A percentile compares a stretch with the other conserved stretches of the same genome.
Evolutionary conservation across 2,888 invertebrate species (phyloP).

Genomic region (Crossocerus cetratus): DNA sequence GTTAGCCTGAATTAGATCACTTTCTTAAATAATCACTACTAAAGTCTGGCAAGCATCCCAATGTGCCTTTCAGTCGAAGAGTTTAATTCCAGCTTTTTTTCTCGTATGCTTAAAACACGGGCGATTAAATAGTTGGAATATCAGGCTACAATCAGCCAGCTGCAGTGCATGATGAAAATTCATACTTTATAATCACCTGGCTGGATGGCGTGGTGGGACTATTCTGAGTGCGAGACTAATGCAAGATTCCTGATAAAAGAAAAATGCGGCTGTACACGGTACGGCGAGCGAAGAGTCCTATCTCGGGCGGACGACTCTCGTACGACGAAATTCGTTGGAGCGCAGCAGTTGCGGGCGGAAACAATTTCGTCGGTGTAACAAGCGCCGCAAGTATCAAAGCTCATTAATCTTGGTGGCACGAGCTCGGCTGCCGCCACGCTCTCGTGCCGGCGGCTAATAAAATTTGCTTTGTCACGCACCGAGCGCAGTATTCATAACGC

Average conservation of each 20-base stretch:
- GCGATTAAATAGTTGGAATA: too few relatives aligned
- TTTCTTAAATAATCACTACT: too few relatives aligned
- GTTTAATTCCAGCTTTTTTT: too few relatives aligned
- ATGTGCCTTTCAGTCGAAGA: too few relatives aligned
- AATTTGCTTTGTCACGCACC: slow-evolving; percentile 39
- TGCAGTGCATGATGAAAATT: too few relatives aligned
- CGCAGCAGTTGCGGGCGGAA: background rate
- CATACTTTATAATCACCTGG: too few relatives aligned
- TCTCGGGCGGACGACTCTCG: background rate
- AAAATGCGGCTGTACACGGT: background rate
- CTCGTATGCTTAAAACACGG: too few relatives aligned
- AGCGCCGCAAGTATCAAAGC: slow-evolving; percentile 2
- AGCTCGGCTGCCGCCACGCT: slow-evolving; percentile 8
- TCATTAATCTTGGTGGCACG: slow-evolving; percentile 13
- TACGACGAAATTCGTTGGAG: background rate
- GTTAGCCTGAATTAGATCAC: too few relatives aligned
- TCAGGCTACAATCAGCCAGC: too few relatives aligned
- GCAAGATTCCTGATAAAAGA: background rate
- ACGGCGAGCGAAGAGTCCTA: background rate
- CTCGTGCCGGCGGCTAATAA: slow-evolving; percentile 36
- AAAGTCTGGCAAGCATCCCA: too few relatives aligned
- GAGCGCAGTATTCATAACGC: slow-evolving; percentile 25
- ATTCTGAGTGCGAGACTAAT: background rate
- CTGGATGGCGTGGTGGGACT: too few relatives aligned
- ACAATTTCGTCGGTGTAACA: slow-evolving; percentile 11